Conservation (phyloP, 2,797 vertebrate species). For the Chaetodon trifasciatus region DNA sequence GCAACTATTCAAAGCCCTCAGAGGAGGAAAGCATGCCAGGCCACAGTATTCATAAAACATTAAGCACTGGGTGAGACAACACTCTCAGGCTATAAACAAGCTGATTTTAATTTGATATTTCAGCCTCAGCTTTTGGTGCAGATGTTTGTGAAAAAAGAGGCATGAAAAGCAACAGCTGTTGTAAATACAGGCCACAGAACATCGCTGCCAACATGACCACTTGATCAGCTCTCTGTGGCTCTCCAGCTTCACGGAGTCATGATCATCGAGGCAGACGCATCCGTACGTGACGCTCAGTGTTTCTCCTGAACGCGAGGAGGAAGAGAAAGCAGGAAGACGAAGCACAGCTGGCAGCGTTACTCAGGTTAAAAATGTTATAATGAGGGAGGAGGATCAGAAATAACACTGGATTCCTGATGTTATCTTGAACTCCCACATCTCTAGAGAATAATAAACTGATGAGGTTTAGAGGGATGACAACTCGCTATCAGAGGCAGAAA, state of each 20-base stretch:
- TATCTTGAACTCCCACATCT: constrained; percentile 1
- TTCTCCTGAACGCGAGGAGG: constrained; percentile 9
- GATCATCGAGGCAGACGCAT: constrained; percentile 45
- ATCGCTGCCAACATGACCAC: constrained; percentile 14
- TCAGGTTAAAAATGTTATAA: constrained; percentile 82
- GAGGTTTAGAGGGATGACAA: neutral
- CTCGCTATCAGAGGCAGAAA: neutral
- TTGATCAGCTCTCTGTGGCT: constrained; percentile 16
- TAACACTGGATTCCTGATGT: constrained; percentile 6
- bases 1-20: constrained; percentile 24
- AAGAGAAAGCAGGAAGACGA: constrained; percentile 33
- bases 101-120: constrained; percentile 43
- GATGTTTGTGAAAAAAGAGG: constrained; percentile 52
- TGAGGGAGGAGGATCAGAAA: constrained; percentile 83
- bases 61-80: constrained; percentile 1
- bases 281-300: constrained; percentile 9
- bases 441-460: neutral
- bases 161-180: constrained; percentile 57
- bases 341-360: constrained; percentile 77
- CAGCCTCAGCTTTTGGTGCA: constrained; percentile 32
- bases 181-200: constrained; percentile 30
- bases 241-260: constrained; percentile 27
- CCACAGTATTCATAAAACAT: constrained; percentile 18
- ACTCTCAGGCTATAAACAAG: constrained; percentile 11
- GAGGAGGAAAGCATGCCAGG: neutral